Evolutionary conservation across 2,797 vertebrate genomes (phyloP), one percentile per base, ranked within the genome.

Genomic region (Nyctibius grandis): DNA sequence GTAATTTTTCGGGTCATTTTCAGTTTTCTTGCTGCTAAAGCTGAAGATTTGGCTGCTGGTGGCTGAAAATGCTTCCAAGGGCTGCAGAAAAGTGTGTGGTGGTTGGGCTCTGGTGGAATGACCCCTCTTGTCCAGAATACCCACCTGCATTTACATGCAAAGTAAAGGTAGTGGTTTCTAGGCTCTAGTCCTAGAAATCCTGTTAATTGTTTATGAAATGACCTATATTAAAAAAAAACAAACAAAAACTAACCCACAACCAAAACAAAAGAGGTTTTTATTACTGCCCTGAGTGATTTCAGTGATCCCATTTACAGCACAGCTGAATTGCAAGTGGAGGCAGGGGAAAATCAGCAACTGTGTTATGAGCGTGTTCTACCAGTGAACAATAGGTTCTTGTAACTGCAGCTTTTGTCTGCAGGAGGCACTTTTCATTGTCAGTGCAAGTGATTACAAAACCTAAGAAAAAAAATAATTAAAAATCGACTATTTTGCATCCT

Each of bases 1-100:
- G 79, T 80, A 95, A 92, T 81, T 45, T 91, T 89, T 77, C 75
- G n/a, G n/a, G n/a, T n/a, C n/a, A n/a, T n/a, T n/a, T n/a, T n/a
- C n/a, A n/a, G n/a, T n/a, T n/a, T n/a, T n/a, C n/a, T n/a, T n/a
- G n/a, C n/a, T n/a, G 45, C 63, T 79, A 45, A 82, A 91, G 80
- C 89, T 53, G 56, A 51, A 74, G 78, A 72, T 83, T 45, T 74
- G 75, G 47, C 82, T 50, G 33, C 84, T 44, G 74, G 29, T 20
- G 4, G 2, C 78, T 45, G 48, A 26, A 74, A 67, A 61, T 59
- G 31, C 84, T 47, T 51, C 21, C 0, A 3, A 34, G 48, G 36
- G 53, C 53, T 87, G 64, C 91, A 67, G 75, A 38, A 87, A 47
- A 8, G 11, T 5, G 0, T 28, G 50, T 25, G 34, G 59, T 85